phyloP scores from a whole-genome alignment of 2,797 vertebrate genomes.

The Luscinia megarhynchos region DNA sequence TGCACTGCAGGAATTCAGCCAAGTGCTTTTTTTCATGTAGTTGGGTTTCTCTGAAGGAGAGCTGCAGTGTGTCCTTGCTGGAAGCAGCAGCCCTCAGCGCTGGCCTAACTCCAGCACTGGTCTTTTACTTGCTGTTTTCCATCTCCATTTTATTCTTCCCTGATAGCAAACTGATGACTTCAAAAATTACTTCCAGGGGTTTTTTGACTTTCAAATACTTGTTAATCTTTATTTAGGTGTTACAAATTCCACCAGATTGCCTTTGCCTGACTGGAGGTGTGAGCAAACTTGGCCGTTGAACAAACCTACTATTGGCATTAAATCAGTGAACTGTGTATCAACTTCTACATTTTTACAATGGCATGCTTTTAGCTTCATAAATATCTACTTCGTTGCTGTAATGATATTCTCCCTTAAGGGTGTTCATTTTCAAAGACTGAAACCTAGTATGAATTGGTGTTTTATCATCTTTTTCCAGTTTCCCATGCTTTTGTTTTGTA shows the following conservation, averaged over 20 bases:
- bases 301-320: background rate
- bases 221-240: conserved; percentile 10
- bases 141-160: background rate
- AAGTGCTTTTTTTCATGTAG: background rate
- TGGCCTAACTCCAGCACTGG: background rate
- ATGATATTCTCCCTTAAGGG: background rate
- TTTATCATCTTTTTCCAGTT: background rate
- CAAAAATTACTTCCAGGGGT: background rate
- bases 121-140: background rate
- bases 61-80: background rate
- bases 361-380: background rate
- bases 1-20: background rate
- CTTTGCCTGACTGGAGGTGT: background rate
- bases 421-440: background rate
- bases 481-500: background rate
- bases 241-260: conserved; percentile 8
- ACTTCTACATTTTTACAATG: background rate
- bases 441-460: background rate
- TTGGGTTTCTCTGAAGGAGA: background rate
- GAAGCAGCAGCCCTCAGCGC: background rate
- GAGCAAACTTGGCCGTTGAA: background rate
- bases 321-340: background rate
- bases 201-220: conserved; percentile 19
- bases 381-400: background rate
- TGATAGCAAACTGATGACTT: background rate